A percentile compares a stretch with the other conserved stretches of the same genome.
phyloP scores from a whole-genome alignment of 2,113 vertebrate species.

The Coryphaenoides rupestris region DNA sequence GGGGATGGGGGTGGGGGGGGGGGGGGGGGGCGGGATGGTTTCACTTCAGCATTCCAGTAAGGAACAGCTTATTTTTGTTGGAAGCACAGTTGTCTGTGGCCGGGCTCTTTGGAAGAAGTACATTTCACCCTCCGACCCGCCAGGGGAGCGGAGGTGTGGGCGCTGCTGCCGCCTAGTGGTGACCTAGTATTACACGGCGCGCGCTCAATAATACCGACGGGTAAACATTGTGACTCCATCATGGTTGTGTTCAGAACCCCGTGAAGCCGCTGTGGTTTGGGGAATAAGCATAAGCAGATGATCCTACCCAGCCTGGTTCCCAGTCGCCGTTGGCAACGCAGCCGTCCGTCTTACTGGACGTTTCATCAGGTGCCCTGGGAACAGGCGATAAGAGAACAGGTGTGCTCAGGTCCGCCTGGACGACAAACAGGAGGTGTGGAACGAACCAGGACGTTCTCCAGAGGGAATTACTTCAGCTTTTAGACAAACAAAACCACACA shows the following conservation, averaged over 20 bases:
- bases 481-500: constrained; percentile 9
- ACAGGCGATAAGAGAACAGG: constrained; percentile 61
- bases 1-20: no score
- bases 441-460: constrained; percentile 31
- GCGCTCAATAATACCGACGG: neutral
- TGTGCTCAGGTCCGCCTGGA: constrained; percentile 36
- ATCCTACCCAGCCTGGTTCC: no score
- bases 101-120: constrained; percentile 60
- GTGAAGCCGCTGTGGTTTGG: no score
- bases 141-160: constrained; percentile 30
- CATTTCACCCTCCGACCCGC: constrained; percentile 55
- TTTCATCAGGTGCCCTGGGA: constrained; percentile 40
- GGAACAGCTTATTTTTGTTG: constrained; percentile 73
- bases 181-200: constrained; percentile 37
- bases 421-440: constrained; percentile 29
- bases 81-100: constrained; percentile 75
- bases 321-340: no score
- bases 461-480: constrained; percentile 9
- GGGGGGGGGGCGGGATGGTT: no score
- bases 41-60: constrained; percentile 64
- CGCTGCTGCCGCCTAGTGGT: constrained; percentile 59
- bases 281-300: no score
- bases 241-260: no score
- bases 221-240: no score
- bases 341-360: no score